Evolutionary conservation across 2,888 invertebrate genomes (phyloP).

Genomic region (Sipha maydis): DNA sequence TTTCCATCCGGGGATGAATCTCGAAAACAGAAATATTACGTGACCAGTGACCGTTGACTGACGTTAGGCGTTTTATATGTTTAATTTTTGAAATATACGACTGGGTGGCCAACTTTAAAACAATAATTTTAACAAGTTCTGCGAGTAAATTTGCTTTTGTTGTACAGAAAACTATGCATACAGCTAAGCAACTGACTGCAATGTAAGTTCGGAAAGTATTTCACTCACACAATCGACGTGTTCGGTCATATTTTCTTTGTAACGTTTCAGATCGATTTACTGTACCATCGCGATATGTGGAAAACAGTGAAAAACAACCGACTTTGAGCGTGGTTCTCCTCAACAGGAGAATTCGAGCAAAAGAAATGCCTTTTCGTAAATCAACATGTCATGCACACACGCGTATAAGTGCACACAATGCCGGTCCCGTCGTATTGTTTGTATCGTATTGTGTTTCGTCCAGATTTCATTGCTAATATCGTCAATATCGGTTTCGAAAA

Average conservation of each 20-base stretch:
- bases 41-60: too few species aligned
- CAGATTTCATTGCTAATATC: slow-evolving; percentile 21
- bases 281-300: neutral
- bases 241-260: neutral
- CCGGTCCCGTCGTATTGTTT: slow-evolving; percentile 25
- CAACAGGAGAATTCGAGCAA: slow-evolving; percentile 26
- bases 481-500: slow-evolving; percentile 11
- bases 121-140: too few species aligned
- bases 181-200: too few species aligned
- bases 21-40: too few species aligned
- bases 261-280: neutral
- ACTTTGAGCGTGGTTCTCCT: slow-evolving; percentile 11
- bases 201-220: too few species aligned
- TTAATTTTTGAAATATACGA: too few species aligned
- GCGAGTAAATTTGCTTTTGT: too few species aligned
- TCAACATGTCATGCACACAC: slow-evolving; percentile 20
- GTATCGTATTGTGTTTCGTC: slow-evolving; percentile 37
- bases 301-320: neutral
- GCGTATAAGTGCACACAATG: neutral
- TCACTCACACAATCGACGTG: neutral
- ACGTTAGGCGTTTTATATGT: too few species aligned
- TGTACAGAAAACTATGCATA: too few species aligned
- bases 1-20: too few species aligned
- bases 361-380: slow-evolving; percentile 49
- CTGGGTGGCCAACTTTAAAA: too few species aligned